These are phyloP conservation scores for Cylas formicarius DNA, from an alignment of 1,140 invertebrate species.

Conservation along the genomic window DNA sequence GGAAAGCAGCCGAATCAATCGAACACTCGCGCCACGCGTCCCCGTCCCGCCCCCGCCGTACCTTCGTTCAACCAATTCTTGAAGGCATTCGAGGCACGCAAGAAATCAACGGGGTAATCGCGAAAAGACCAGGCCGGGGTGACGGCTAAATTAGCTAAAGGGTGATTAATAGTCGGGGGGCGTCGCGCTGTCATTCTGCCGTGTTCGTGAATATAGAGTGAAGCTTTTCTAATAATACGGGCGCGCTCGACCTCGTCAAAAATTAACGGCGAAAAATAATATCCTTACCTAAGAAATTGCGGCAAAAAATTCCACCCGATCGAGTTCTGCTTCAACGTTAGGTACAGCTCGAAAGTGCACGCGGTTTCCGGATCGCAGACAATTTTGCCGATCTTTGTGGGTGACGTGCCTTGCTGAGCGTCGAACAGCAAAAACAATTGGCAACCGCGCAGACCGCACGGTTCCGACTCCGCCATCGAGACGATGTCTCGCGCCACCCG, in stretches of 20 bases:
- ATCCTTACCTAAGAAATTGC: constrained; percentile 74
- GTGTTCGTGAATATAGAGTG: too few species aligned
- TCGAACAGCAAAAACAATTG: constrained; percentile 70
- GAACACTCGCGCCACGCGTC: too few species aligned
- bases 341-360: constrained; percentile 76
- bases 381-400: constrained; percentile 55
- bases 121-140: not conserved
- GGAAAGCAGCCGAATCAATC: too few species aligned
- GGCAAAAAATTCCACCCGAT: constrained; percentile 75
- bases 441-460: constrained; percentile 72
- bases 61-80: too few species aligned
- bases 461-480: constrained; percentile 72
- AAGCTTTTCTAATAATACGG: too few species aligned
- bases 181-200: too few species aligned
- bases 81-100: too few species aligned
- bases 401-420: constrained; percentile 54
- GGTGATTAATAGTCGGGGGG: constrained; percentile 3
- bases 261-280: not conserved
- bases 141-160: not conserved
- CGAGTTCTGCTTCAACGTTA: constrained; percentile 72
- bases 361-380: constrained; percentile 75
- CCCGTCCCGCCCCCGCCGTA: too few species aligned
- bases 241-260: too few species aligned
- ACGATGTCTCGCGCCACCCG: constrained; percentile 66
- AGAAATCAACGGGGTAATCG: too few species aligned